These are phyloP conservation scores for Cairina moschata DNA, from an alignment of 2,113 vertebrate genomes.

Conservation along the genomic window DNA sequence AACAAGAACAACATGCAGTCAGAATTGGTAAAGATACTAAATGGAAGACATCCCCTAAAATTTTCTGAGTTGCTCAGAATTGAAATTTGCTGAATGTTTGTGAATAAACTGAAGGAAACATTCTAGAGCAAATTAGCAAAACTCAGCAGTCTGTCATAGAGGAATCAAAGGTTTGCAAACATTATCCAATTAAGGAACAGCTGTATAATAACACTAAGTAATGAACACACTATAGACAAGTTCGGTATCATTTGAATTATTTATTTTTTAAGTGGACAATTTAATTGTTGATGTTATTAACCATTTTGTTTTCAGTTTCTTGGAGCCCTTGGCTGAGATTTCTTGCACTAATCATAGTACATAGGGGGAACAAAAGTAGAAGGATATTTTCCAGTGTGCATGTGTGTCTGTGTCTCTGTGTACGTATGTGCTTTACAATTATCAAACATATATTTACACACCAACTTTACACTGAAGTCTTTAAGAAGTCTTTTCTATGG, in stretches of 20 bases:
- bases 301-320: constrained; percentile 57
- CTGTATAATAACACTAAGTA: background rate
- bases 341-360: constrained; percentile 61
- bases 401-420: constrained; percentile 60
- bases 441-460: constrained; percentile 71
- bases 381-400: constrained; percentile 61
- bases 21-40: background rate
- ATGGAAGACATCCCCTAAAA: background rate
- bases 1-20: background rate
- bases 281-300: constrained; percentile 57
- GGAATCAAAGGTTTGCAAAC: background rate
- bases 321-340: constrained; percentile 76
- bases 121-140: background rate
- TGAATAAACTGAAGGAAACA: background rate
- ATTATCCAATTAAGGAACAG: background rate
- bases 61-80: background rate
- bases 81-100: background rate
- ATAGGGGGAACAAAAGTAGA: constrained; percentile 37
- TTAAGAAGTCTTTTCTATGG: constrained; percentile 66
- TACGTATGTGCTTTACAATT: constrained; percentile 70
- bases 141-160: background rate
- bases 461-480: constrained; percentile 63
- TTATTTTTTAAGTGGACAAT: constrained; percentile 81
- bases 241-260: constrained; percentile 67
- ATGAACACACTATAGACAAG: constrained; percentile 54